phyloP scores from a whole-genome alignment of 2,113 vertebrate genomes.

The Lucifuga dentata region DNA sequence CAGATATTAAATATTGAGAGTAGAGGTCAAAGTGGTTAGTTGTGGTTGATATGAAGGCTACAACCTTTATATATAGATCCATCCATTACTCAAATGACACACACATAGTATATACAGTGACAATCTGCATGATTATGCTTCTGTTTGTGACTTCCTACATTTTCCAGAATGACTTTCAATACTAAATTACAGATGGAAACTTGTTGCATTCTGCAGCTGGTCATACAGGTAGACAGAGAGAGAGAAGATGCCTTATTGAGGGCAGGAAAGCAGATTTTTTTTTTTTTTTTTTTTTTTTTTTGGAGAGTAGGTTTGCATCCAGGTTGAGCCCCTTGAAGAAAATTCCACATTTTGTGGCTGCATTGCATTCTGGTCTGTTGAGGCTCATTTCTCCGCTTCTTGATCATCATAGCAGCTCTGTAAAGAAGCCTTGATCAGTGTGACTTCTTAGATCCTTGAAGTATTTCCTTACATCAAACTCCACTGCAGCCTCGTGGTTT shows the following conservation, averaged over 20 bases:
- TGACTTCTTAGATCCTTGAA: not conserved
- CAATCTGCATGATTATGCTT: no score
- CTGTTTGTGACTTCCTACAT: no score
- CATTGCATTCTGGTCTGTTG: not conserved
- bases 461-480: no score
- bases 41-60: not conserved
- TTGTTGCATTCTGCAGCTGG: not conserved
- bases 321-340: no score
- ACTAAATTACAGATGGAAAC: not conserved
- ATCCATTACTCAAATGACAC: no score
- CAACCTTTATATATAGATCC: not conserved
- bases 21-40: not conserved
- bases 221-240: not conserved
- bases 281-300: no score
- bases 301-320: no score
- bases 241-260: not conserved
- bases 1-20: not conserved
- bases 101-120: no score
- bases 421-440: conserved; percentile 7
- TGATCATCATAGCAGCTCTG: not conserved
- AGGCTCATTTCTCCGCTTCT: not conserved
- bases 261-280: not conserved
- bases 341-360: no score
- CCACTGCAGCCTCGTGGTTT: no score
- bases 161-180: not conserved